phyloP scores from a whole-genome alignment of 1,140 invertebrate genomes.

The Heliconius melpomene region DNA sequence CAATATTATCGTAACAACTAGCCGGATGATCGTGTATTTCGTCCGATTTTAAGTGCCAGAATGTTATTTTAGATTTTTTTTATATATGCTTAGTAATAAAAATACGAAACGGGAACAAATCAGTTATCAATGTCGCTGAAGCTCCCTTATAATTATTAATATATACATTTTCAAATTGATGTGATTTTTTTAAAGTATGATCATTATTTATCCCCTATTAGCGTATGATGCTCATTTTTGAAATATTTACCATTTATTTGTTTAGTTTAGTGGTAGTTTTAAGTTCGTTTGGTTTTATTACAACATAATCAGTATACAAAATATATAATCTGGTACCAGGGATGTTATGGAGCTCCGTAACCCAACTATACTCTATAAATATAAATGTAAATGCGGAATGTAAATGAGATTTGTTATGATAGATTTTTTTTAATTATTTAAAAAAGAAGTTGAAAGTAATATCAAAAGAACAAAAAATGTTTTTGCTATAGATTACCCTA shows the following conservation, averaged over 20 bases:
- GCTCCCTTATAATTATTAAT: conserved; percentile 39
- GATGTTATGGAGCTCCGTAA: conserved; percentile 30
- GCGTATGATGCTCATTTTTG: conserved; percentile 77
- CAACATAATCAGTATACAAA: conserved; percentile 51
- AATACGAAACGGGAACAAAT: conserved; percentile 60
- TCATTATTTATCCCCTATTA: conserved; percentile 72
- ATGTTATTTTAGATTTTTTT: conserved; percentile 75
- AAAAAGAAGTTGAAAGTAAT: no score
- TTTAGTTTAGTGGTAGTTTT: conserved; percentile 69
- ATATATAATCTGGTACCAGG: conserved; percentile 62
- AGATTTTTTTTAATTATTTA: no score
- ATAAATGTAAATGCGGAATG: no score
- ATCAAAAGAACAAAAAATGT: no score
- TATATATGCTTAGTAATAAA: conserved; percentile 66
- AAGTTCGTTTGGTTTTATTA: conserved; percentile 69
- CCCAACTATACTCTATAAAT: conserved; percentile 4
- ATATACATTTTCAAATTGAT: conserved; percentile 47
- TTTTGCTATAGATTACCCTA: no score
- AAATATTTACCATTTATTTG: conserved; percentile 76
- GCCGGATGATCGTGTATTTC: conserved; percentile 47
- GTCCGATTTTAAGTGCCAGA: conserved; percentile 75
- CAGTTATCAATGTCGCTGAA: conserved; percentile 49
- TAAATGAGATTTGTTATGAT: no score
- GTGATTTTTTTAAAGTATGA: conserved; percentile 68
- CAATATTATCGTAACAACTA: conserved; percentile 38